Evolutionary conservation across 2,888 invertebrate genomes (phyloP), one percentile per base, ranked within the genome.

Genomic region (Trypoxylon attenuatum): DNA sequence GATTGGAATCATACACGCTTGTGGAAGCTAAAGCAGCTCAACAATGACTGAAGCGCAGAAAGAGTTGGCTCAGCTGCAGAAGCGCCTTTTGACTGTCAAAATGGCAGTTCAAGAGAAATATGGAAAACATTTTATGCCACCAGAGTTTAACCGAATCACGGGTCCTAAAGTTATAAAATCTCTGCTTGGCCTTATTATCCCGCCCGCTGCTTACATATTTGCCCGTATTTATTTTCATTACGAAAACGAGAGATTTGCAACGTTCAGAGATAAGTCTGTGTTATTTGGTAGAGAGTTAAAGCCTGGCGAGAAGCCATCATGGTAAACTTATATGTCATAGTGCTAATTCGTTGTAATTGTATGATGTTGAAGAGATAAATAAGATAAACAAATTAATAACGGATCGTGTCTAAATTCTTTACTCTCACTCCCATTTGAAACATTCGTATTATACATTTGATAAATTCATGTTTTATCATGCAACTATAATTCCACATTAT

Each of bases 251-350:
- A 90, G 94, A 55, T 91, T 94, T 91, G 89, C 90, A 0, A 87
- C 86, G 72, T 96, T 92, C 84, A 89, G 95, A 62, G 96, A 96
- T 82, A 95, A 93, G 84, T 95, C 95, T 80, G 90, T 92, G 47
- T 87, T 96, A 33, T 96, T 92, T 82, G 94, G 93, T 18, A 89
- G 92, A 59, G 87, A 83, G 38, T 87, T 91, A 1, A 91, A 91
- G 73, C 90, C 91, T 69, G 93, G 91, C 5, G 92, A 93, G 63
- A 82, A 88, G 74, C 95, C 95, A 57, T 91, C 93, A 8, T 96
- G 95, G 96, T 92, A 43, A 5, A 13, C 1, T 45, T n/a, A 10
- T n/a, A 5, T 21, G 33, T 39, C 21, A 22, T 15, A n/a, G 47
- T 6, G 29, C 21, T 19, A 13, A 52, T 18, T 16, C 16, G 15